These are phyloP conservation scores for Gobio occitaniae DNA, from an alignment of 2,797 vertebrate genomes.

Conservation along the genomic window DNA sequence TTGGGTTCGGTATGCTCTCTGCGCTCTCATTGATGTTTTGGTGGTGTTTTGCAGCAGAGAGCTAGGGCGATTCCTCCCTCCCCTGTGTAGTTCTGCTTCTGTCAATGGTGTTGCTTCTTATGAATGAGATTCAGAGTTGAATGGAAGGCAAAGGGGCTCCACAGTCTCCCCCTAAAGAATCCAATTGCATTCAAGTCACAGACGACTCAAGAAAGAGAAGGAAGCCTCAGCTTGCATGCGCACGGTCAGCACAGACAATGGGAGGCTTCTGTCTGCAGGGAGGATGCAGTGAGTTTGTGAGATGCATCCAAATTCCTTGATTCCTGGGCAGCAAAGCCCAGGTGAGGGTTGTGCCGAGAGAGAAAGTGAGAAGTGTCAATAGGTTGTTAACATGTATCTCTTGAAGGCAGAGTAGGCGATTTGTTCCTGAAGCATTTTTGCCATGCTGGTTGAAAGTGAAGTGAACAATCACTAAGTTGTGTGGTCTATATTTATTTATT, in stretches of 20 bases:
- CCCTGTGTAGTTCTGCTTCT: slow-evolving; percentile 15
- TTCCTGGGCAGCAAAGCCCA: slow-evolving; percentile 12
- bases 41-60: slow-evolving; percentile 48
- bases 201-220: slow-evolving; percentile 27
- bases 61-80: slow-evolving; percentile 14
- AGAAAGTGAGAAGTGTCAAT: not conserved
- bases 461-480: not conserved
- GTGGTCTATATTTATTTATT: not conserved
- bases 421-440: not conserved
- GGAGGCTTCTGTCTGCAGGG: slow-evolving; percentile 33
- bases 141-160: slow-evolving; percentile 31
- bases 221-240: slow-evolving; percentile 12
- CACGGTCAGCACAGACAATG: slow-evolving; percentile 16
- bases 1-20: slow-evolving; percentile 29
- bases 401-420: not conserved
- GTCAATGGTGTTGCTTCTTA: slow-evolving; percentile 45
- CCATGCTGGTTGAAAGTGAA: not conserved
- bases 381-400: not conserved
- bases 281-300: slow-evolving; percentile 40
- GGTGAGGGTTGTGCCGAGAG: not conserved
- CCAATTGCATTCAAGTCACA: slow-evolving; percentile 54
- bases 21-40: slow-evolving; percentile 44
- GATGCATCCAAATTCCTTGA: slow-evolving; percentile 46
- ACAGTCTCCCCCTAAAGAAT: slow-evolving; percentile 26
- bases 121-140: slow-evolving; percentile 60